These are phyloP conservation scores for Microchirus variegatus DNA, from an alignment of 2,797 vertebrate species.

Conservation along the genomic window DNA sequence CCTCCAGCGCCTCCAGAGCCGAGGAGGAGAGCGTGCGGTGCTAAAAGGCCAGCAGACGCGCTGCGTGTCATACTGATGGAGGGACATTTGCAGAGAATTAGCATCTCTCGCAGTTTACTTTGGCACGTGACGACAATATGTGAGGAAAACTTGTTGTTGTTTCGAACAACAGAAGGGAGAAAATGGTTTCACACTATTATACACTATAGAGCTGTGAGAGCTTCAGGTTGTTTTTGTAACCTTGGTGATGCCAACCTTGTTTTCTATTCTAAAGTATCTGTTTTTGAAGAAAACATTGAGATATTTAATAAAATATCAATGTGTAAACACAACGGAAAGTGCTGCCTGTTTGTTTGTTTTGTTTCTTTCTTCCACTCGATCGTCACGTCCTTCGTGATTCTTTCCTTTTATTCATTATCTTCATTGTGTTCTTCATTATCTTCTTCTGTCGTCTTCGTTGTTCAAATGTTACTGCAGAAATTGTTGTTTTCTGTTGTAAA, in stretches of 20 bases:
- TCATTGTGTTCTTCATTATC: neutral
- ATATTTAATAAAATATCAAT: neutral
- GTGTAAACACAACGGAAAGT: neutral
- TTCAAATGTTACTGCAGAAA: neutral
- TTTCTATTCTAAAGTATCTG: neutral
- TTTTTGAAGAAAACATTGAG: neutral
- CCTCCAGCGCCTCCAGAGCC: slow-evolving; percentile 1
- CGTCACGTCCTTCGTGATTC: neutral
- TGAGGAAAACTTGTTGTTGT: too few relatives aligned
- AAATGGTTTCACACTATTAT: too few relatives aligned
- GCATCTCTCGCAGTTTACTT: neutral
- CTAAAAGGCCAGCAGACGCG: slow-evolving; percentile 13
- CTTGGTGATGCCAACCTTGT: too few relatives aligned
- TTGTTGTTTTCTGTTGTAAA: neutral
- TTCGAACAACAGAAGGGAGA: too few relatives aligned
- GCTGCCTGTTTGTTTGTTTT: neutral
- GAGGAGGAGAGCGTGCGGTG: neutral
- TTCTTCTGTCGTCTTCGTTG: neutral
- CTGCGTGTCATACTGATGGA: slow-evolving; percentile 12
- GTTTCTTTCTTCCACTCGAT: neutral
- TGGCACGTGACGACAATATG: too few relatives aligned
- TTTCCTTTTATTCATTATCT: neutral
- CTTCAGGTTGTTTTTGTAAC: too few relatives aligned
- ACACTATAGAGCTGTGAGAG: too few relatives aligned
- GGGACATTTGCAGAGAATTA: neutral